These are phyloP conservation scores for Drosophila mulleri DNA, from an alignment of 2,888 invertebrate genomes.

Conservation along the genomic window DNA sequence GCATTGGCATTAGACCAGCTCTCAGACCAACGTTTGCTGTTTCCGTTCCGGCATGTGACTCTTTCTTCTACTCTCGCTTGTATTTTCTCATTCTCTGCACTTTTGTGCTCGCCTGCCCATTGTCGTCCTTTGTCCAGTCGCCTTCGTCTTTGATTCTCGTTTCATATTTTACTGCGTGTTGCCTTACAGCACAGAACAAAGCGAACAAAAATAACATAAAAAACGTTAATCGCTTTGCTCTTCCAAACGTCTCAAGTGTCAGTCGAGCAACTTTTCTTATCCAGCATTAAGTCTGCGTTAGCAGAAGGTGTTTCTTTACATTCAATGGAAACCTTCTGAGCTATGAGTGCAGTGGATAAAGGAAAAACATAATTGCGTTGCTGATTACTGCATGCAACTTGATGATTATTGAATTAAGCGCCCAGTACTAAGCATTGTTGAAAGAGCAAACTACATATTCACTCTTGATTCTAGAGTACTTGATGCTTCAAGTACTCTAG, in stretches of 20 bases:
- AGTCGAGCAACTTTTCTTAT: constrained; percentile 52
- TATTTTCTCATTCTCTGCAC: constrained; percentile 25
- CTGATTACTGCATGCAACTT: constrained; percentile 1
- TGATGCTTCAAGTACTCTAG: too few relatives aligned
- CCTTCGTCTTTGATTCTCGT: constrained; percentile 12
- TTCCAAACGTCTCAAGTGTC: constrained; percentile 44
- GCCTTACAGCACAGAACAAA: constrained; percentile 19
- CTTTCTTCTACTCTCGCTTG: constrained; percentile 49
- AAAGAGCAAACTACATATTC: not conserved
- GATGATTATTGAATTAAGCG: not conserved
- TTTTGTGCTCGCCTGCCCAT: constrained; percentile 29
- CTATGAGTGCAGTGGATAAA: not conserved
- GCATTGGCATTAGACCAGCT: constrained; percentile 70
- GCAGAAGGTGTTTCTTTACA: not conserved
- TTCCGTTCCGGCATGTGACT: constrained; percentile 67
- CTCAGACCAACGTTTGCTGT: constrained; percentile 52
- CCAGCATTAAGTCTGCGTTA: constrained; percentile 2
- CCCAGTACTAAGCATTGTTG: too few relatives aligned
- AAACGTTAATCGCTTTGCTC: constrained; percentile 41
- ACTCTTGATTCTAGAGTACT: not conserved
- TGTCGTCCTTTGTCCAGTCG: constrained; percentile 25
- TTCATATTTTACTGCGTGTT: constrained; percentile 26
- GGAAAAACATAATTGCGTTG: constrained; percentile 1
- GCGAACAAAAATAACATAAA: not conserved
- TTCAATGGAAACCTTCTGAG: not conserved